Evolutionary conservation across 2,797 vertebrate genomes (phyloP), one percentile per base, ranked within the genome.

Genomic region (Muscicapa comitata): DNA sequence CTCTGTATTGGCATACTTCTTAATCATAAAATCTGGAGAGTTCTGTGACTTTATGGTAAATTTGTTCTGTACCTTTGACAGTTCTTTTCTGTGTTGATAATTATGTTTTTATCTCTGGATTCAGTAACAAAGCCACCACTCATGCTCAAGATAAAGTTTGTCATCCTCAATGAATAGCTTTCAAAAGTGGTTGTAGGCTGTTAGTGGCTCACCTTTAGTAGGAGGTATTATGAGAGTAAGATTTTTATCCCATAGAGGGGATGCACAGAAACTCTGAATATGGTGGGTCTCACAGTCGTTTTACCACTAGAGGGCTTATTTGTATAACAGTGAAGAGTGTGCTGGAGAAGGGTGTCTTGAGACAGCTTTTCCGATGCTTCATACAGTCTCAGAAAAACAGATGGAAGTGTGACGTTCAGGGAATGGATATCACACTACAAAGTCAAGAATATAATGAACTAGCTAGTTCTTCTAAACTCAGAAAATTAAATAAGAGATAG

Each of bases 271-370:
- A n/a, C 9, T 70, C 17, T 20, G 45, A 31, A 1, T 66, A 2
- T 42, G 11, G 2, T 58, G 16, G 47, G 11, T 77, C 24, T 83
- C 12, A 4, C 0, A 3, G 12, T 33, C 45, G 9, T 79, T 92
- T 43, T 59, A 33, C 97, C 97, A 77, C 86, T 94, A 97, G 96
- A 90, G 96, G 97, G 95, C 96, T 94, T 72, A 59, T 92, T 93
- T 95, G 94, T 92, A 80, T 63, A 79, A 42, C 83, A 67, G 40
- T 67, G 73, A 24, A 50, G 80, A 55, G 19, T 7, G 17, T 43
- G 45, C 33, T 45, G 26, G 26, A 54, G 31, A 65, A 59, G 33
- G 13, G n/a, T 65, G 50, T 59, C 18, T 76, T 84, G 37, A 50
- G 31, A 70, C 24, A 50, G 75, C 17, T 66, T 29, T 47, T 90